phyloP scores from a whole-genome alignment of 2,797 vertebrate genomes.

The Acipenser oxyrinchus region DNA sequence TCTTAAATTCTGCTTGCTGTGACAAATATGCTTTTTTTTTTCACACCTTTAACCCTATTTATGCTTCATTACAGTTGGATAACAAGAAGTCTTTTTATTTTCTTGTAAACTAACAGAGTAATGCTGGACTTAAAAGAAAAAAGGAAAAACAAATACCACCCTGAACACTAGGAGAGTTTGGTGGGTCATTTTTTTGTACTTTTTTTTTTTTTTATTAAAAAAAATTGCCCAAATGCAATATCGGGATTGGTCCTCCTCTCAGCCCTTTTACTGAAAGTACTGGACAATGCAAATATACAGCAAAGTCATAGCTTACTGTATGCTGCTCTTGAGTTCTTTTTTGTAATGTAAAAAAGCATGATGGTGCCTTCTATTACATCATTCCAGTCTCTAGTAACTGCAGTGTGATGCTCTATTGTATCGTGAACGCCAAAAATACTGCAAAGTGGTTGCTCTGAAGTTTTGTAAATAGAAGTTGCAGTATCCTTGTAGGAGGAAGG shows the following conservation, averaged over 20 bases:
- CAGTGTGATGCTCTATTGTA: slow-evolving; percentile 54
- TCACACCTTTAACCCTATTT: slow-evolving; percentile 62
- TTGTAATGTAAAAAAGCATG: slow-evolving; percentile 82
- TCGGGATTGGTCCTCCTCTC: slow-evolving; percentile 35
- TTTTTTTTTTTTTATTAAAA: slow-evolving; percentile 30
- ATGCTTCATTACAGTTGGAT: slow-evolving; percentile 40
- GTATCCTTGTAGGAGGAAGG: slow-evolving; percentile 65
- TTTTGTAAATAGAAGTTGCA: slow-evolving; percentile 55
- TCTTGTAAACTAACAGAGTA: slow-evolving; percentile 47
- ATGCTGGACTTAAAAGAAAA: slow-evolving; percentile 45
- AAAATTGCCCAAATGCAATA: neutral
- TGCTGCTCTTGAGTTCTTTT: slow-evolving; percentile 38
- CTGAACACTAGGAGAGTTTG: slow-evolving; percentile 44
- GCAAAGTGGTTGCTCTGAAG: slow-evolving; percentile 23
- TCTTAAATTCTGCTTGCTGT: slow-evolving; percentile 70
- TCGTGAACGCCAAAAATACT: slow-evolving; percentile 36
- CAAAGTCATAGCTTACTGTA: slow-evolving; percentile 72
- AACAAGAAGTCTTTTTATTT: slow-evolving; percentile 7
- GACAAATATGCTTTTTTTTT: slow-evolving; percentile 60
- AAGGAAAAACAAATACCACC: slow-evolving; percentile 28
- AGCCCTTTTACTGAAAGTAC: slow-evolving; percentile 51
- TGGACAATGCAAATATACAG: slow-evolving; percentile 76
- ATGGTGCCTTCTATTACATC: slow-evolving; percentile 92
- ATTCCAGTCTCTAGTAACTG: slow-evolving; percentile 82
- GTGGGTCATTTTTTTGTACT: slow-evolving; percentile 43